These are phyloP conservation scores for Agrochola macilenta DNA, from an alignment of 2,888 invertebrate species.

Conservation along the genomic window DNA sequence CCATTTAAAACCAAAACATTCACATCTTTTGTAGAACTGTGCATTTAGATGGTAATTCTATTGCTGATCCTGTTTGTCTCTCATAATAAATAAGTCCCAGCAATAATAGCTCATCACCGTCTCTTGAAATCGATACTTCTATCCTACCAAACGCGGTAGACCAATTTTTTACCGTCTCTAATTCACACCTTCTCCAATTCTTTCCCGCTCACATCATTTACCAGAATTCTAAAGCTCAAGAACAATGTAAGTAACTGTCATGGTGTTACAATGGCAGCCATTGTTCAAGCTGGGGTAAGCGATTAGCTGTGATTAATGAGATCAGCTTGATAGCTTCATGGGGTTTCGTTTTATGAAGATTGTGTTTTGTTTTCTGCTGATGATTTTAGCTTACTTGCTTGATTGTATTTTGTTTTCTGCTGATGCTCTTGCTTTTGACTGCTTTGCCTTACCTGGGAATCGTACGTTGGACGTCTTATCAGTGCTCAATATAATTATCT, in stretches of 20 bases:
- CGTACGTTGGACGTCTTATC: neutral
- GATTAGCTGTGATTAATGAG: conserved; percentile 66
- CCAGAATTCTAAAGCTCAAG: conserved; percentile 47
- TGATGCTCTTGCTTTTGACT: neutral
- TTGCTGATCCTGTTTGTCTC: too few species aligned
- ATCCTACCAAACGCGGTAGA: neutral
- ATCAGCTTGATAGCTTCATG: conserved; percentile 50
- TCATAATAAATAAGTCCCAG: neutral
- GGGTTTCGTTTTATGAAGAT: conserved; percentile 1
- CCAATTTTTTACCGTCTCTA: neutral
- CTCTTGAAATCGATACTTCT: neutral
- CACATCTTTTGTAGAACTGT: too few species aligned
- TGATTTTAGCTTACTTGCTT: neutral
- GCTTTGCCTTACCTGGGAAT: neutral
- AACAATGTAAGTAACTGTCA: conserved; percentile 62
- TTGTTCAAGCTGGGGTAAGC: conserved; percentile 49
- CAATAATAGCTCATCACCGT: neutral
- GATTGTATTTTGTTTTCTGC: conserved; percentile 15
- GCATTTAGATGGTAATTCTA: too few species aligned
- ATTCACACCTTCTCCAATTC: conserved; percentile 15
- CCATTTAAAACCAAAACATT: too few species aligned
- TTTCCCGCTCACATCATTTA: conserved; percentile 11
- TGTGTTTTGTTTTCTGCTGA: conserved; percentile 16
- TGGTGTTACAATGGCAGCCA: conserved; percentile 42
- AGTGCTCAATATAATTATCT: neutral